phyloP scores from a whole-genome alignment of 2,113 vertebrate species.

The Vulpes ferrilata region DNA sequence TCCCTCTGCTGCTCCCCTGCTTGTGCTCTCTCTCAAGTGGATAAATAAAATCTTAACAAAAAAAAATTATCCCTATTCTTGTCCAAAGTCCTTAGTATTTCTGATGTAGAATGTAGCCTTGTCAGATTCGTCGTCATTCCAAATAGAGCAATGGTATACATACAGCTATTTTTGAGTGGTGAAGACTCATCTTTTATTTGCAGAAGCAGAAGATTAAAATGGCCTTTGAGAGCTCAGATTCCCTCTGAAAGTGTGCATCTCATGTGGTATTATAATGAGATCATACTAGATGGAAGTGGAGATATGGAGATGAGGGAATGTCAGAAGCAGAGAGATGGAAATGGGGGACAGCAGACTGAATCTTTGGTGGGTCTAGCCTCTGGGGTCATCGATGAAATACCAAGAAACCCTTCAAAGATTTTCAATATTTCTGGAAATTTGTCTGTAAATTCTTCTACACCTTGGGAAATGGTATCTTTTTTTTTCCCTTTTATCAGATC shows the following conservation, averaged over 20 bases:
- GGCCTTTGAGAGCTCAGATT: background rate
- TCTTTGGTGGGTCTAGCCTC: background rate
- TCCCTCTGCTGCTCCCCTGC: no score
- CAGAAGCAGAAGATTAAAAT: background rate
- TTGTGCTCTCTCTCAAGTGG: no score
- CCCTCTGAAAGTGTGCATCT: background rate
- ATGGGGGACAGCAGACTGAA: background rate
- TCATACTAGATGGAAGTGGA: no score
- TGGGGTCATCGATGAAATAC: background rate
- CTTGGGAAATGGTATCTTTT: background rate
- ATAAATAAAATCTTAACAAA: no score
- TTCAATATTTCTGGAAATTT: slow-evolving; percentile 35
- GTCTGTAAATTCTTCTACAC: slow-evolving; percentile 34
- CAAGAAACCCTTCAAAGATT: background rate
- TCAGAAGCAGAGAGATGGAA: background rate
- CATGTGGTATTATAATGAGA: background rate
- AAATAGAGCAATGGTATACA: background rate
- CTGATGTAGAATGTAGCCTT: background rate
- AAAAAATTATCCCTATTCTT: background rate
- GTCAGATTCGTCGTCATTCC: background rate
- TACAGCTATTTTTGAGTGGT: background rate
- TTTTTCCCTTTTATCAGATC: background rate
- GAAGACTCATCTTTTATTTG: slow-evolving; percentile 1
- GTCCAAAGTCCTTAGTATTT: background rate
- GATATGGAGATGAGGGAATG: background rate